Percentiles rank a stretch among this genome's conserved stretches.
Conservation (phyloP, 2,888 invertebrate genomes). For the Gastracanthus pulcherrimus region DNA sequence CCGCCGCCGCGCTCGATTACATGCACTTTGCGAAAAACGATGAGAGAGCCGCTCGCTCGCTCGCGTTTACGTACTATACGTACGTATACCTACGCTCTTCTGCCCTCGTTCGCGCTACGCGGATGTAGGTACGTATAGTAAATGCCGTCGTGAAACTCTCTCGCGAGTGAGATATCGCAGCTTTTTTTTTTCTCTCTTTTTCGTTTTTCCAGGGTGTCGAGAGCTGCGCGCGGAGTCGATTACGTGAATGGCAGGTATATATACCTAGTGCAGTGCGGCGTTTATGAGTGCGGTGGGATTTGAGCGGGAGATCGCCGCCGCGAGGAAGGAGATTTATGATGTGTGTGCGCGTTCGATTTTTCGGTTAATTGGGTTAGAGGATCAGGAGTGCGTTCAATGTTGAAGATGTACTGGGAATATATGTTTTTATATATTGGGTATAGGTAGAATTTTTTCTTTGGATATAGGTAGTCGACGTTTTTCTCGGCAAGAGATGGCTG, state of each 20-base stretch:
- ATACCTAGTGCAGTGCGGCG: too few relatives aligned
- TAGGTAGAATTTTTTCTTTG: too few relatives aligned
- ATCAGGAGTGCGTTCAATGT: too few relatives aligned
- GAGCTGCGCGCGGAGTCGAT: background rate
- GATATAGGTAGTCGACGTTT: too few relatives aligned
- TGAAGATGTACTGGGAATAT: too few relatives aligned
- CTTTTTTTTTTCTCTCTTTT: background rate
- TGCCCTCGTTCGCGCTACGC: background rate
- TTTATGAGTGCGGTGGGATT: background rate
- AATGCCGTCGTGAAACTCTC: conserved; percentile 1
- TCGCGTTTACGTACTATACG: background rate
- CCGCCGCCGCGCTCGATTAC: conserved; percentile 11
- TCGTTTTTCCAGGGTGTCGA: too few relatives aligned
- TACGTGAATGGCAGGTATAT: too few relatives aligned
- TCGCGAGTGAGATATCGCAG: background rate
- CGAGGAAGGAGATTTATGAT: background rate
- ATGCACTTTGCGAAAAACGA: conserved; percentile 23
- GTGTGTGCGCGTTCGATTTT: background rate
- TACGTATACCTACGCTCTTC: too few relatives aligned
- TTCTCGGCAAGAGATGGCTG: too few relatives aligned
- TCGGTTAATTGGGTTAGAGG: background rate
- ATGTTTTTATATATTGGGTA: too few relatives aligned
- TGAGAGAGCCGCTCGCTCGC: background rate
- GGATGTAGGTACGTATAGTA: background rate
- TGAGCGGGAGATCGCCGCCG: too few relatives aligned